phyloP scores from a whole-genome alignment of 2,888 invertebrate species.

The Eupithecia pulchellata region DNA sequence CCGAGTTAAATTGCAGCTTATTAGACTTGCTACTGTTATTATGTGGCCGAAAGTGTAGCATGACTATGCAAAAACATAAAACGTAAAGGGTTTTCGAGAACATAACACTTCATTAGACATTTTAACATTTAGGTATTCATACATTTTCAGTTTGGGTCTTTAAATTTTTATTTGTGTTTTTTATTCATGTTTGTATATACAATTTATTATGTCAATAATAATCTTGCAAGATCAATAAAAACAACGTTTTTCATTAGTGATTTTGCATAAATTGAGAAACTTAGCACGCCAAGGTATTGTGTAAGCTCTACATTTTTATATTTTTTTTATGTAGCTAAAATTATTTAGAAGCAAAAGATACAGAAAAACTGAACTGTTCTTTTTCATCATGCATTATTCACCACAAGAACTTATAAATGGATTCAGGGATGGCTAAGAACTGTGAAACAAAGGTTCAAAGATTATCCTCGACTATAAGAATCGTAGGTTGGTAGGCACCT shows the following conservation, averaged over 20 bases:
- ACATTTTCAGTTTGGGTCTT: no score
- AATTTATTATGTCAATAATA: no score
- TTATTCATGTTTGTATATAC: no score
- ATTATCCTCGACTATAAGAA: constrained; percentile 32
- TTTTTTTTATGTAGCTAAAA: no score
- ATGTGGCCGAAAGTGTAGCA: background rate
- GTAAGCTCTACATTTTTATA: no score
- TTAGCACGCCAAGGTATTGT: background rate
- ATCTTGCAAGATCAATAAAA: no score
- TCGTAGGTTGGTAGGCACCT: constrained; percentile 34
- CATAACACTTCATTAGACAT: no score
- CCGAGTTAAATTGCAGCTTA: background rate
- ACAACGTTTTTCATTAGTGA: no score
- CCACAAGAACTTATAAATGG: background rate
- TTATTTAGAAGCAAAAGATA: background rate
- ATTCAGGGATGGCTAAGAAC: constrained; percentile 9
- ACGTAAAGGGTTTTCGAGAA: background rate
- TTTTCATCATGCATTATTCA: background rate
- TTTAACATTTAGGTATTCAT: no score
- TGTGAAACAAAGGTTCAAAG: constrained; percentile 27
- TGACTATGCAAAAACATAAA: background rate
- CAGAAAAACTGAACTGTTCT: background rate
- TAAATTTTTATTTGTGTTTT: no score
- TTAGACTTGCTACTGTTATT: background rate
- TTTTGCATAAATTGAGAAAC: background rate